Evolutionary conservation across 2,888 invertebrate species (phyloP), one percentile per base, ranked within the genome.

Genomic region (Enchytraeus crypticus): DNA sequence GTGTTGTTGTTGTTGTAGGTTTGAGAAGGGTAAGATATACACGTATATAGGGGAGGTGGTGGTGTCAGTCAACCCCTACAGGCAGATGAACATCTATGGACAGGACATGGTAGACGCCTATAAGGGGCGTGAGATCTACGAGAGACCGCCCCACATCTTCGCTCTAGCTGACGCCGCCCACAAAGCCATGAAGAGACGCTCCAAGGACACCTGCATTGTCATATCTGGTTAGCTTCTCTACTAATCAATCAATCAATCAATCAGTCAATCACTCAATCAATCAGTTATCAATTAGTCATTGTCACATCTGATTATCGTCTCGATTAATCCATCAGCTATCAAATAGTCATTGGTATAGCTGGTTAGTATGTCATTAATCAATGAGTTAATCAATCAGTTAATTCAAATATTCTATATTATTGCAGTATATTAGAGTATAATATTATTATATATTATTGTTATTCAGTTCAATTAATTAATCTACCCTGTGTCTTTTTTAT

Each of bases 141-240:
- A 98, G 79, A 89, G 96, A 74, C 86, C 89, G 0, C 97, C 97
- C 0, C 97, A 98, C 78, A 90, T 97, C 69, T 97, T 90, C 80
- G 95, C 97, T n/a, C 88, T 97, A 62, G 95, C 96, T 1, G 97
- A 98, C 79, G 88, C 92, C 5, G 93, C 95, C 54, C 95, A 97
- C 79, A 86, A 90, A 78, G 88, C 90, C 63, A 88, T 98, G 84
- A 88, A 93, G 77, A 88, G 95, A 75, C 84, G 86, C 78, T 88
- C 90, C 53, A 85, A 87, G 72, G 95, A 97, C 82, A 93, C 95
- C 4, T 98, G 97, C 78, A 95, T 98, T 68, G 89, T 98, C 45
- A 98, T 98, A 51, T 82, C 83, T 64, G 83, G 82, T 82, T 67
- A 65, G 62, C n/a, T n/a, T n/a, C n/a, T n/a, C n/a, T n/a, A n/a